phyloP scores from a whole-genome alignment of 2,888 invertebrate species.

The Actias luna region DNA sequence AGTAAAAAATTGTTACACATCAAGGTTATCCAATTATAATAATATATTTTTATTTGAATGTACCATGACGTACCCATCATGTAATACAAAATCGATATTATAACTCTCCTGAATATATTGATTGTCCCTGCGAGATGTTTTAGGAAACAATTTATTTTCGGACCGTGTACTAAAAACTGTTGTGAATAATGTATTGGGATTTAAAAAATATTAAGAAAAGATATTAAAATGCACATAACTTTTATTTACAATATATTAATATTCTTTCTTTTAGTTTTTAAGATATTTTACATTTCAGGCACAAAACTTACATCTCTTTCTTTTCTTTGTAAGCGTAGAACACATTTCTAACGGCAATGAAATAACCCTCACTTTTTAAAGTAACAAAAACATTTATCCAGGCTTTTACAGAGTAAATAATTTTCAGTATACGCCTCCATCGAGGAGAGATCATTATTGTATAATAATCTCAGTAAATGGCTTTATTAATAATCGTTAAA shows the following conservation, averaged over 20 bases:
- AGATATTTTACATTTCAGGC: conserved; percentile 68
- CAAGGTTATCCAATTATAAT: no score
- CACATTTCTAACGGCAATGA: conserved; percentile 44
- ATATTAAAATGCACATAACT: conserved; percentile 45
- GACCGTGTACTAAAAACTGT: no score
- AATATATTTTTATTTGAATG: no score
- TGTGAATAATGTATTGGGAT: background rate
- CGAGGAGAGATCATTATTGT: conserved; percentile 60
- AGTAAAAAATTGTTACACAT: no score
- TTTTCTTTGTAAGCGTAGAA: conserved; percentile 50
- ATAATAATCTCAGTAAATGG: conserved; percentile 67
- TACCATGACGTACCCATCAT: no score
- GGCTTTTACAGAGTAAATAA: conserved; percentile 39
- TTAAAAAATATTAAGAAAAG: conserved; percentile 22
- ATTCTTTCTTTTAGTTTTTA: conserved; percentile 67
- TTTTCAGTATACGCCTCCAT: conserved; percentile 60
- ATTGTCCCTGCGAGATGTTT: no score
- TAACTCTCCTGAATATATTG: no score
- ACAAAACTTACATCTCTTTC: conserved; percentile 57
- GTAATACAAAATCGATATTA: no score
- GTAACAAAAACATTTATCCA: conserved; percentile 20
- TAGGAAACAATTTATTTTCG: no score
- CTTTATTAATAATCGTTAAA: conserved; percentile 33
- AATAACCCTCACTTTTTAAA: conserved; percentile 66
- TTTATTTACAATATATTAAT: conserved; percentile 81